These are phyloP conservation scores for Danionella cerebrum DNA, from an alignment of 2,113 vertebrate species.

Conservation along the genomic window DNA sequence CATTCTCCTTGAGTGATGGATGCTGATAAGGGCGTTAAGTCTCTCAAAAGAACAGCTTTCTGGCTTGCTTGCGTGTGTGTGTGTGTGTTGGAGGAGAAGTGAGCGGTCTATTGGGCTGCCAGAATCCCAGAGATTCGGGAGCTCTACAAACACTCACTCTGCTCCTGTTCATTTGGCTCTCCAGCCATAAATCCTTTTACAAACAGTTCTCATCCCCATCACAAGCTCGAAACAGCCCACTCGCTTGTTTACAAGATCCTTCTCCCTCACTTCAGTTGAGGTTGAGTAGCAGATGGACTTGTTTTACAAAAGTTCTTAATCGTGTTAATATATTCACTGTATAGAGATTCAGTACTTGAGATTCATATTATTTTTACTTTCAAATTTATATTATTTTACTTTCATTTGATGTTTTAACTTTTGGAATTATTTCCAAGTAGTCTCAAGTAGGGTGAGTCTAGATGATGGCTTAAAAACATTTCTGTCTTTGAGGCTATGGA, in stretches of 20 bases:
- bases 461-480: neutral
- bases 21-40: conserved; percentile 24
- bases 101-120: conserved; percentile 7
- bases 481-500: neutral
- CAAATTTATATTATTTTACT: no score
- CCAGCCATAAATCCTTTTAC: conserved; percentile 35
- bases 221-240: conserved; percentile 23
- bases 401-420: no score
- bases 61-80: conserved; percentile 10
- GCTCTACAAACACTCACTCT: conserved; percentile 38
- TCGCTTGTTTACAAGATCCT: conserved; percentile 16
- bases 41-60: conserved; percentile 1
- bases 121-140: conserved; percentile 25
- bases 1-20: conserved; percentile 1
- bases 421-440: no score
- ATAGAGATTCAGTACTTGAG: no score
- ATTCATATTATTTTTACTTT: no score
- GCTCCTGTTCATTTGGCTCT: conserved; percentile 39
- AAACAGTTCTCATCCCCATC: conserved; percentile 37
- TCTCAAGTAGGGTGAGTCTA: no score
- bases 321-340: no score
- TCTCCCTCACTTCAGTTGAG: neutral
- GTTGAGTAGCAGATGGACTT: neutral
- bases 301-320: neutral
- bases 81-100: conserved; percentile 7